Evolutionary conservation across 2,797 vertebrate species (phyloP).

Genomic region (Tokudaia muenninki): DNA sequence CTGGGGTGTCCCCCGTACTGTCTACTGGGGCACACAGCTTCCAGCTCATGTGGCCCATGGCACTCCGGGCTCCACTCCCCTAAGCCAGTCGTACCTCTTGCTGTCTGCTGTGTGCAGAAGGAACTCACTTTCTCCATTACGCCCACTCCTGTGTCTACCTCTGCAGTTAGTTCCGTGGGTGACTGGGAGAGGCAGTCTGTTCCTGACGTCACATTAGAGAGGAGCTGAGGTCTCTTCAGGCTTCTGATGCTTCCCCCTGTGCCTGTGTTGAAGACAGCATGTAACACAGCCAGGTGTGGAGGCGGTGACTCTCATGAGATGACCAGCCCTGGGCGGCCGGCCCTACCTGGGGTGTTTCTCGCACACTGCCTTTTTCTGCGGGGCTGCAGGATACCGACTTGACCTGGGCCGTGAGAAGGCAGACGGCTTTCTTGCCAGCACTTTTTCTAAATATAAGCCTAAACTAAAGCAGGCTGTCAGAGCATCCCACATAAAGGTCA

Average conservation of each 20-base stretch:
- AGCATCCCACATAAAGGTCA: constrained; percentile 47
- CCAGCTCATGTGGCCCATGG: neutral
- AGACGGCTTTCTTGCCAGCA: neutral
- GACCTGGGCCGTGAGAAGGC: neutral
- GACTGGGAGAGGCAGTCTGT: neutral
- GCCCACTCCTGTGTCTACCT: neutral
- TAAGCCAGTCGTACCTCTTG: neutral
- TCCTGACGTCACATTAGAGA: neutral
- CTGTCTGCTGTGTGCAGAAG: neutral
- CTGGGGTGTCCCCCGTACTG: no score
- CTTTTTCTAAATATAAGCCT: constrained; percentile 61
- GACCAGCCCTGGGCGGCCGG: no score
- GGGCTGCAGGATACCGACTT: neutral
- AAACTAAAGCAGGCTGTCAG: neutral
- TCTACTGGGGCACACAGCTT: neutral
- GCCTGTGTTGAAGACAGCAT: constrained; percentile 3
- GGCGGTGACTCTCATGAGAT: neutral
- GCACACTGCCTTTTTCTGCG: neutral
- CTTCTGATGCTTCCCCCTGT: neutral
- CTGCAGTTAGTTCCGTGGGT: neutral
- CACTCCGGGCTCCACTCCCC: accelerated
- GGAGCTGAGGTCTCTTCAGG: neutral
- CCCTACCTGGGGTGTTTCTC: neutral
- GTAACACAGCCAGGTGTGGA: neutral
- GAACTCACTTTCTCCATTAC: neutral